Percentiles rank a stretch among this genome's conserved stretches.
phyloP scores from a whole-genome alignment of 2,113 vertebrate genomes.

The Aepyceros melampus region DNA sequence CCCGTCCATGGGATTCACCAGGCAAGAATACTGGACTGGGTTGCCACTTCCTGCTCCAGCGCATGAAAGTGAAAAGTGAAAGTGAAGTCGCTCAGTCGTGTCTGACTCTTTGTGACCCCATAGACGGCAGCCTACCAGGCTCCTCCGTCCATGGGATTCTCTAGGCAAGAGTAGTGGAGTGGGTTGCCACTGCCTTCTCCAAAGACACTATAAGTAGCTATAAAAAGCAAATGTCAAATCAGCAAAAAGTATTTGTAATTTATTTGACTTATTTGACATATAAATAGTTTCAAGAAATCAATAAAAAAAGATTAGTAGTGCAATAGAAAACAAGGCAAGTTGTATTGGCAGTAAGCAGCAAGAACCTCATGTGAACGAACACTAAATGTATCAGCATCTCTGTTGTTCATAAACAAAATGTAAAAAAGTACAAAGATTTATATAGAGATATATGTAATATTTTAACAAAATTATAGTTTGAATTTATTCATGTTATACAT shows the following conservation, averaged over 20 bases:
- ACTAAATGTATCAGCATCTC: background rate
- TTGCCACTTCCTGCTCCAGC: too few species aligned
- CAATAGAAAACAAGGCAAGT: background rate
- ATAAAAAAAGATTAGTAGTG: background rate
- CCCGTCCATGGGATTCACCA: too few species aligned
- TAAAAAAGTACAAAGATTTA: background rate
- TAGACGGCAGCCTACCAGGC: too few species aligned
- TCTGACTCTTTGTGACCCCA: too few species aligned
- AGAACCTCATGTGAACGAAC: background rate
- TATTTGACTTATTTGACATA: background rate
- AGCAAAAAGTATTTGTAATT: background rate
- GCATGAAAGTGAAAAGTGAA: too few species aligned
- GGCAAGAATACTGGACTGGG: too few species aligned
- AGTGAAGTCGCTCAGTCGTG: too few species aligned
- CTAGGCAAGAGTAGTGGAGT: too few species aligned
- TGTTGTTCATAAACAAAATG: background rate
- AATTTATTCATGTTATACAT: background rate
- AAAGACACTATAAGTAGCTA: background rate
- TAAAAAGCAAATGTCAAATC: background rate
- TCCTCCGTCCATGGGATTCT: too few species aligned
- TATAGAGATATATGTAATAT: background rate
- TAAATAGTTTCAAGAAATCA: background rate
- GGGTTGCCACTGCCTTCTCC: too few species aligned
- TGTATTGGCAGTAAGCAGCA: background rate
- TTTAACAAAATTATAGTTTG: background rate